phyloP scores from a whole-genome alignment of 2,113 vertebrate species.

The Cepphus grylle region DNA sequence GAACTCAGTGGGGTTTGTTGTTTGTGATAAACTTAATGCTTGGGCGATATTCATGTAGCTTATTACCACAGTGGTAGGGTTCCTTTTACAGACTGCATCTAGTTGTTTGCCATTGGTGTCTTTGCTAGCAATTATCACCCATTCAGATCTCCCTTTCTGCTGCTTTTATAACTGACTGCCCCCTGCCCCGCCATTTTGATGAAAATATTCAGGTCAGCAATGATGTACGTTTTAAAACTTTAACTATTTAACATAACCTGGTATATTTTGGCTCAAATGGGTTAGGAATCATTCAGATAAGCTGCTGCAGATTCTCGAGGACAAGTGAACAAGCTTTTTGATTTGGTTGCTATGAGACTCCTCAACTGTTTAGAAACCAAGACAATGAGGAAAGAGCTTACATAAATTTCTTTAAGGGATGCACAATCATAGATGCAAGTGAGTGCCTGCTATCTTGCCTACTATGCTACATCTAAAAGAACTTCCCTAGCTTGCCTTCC shows the following conservation, averaged over 20 bases:
- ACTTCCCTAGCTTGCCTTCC: not conserved
- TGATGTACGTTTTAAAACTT: not conserved
- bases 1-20: not conserved
- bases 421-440: not conserved
- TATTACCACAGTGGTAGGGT: not conserved
- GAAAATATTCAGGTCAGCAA: not conserved
- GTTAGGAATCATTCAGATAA: not conserved
- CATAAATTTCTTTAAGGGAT: not conserved
- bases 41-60: not conserved
- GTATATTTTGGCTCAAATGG: not conserved
- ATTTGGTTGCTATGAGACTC: not conserved
- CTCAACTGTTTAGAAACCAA: not conserved
- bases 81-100: not conserved
- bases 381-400: not conserved
- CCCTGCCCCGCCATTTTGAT: not conserved
- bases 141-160: not conserved
- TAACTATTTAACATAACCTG: not conserved
- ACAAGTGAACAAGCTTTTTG: not conserved
- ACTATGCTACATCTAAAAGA: not conserved
- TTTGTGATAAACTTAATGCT: not conserved
- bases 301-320: not conserved
- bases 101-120: not conserved
- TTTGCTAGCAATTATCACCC: not conserved
- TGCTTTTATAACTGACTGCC: not conserved
- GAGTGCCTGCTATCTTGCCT: too few species aligned